A percentile compares a stretch with the other conserved stretches of the same genome.
Evolutionary conservation across 30 jellyfish, hydroid and myxozoan species (phyloP).

Genomic region (Aurelia aurita): DNA sequence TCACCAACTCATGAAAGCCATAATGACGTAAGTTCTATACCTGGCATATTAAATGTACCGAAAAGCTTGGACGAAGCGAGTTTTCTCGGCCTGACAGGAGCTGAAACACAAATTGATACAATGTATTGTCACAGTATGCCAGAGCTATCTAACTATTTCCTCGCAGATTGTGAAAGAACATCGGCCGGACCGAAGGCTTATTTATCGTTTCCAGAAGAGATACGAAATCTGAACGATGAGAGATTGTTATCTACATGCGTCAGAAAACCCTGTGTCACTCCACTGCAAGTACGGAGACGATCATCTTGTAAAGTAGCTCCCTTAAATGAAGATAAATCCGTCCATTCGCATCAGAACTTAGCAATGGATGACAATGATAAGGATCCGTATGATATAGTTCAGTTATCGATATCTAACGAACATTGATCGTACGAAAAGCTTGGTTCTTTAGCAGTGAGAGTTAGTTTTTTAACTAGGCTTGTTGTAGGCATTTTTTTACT

Average conservation of each 20-base stretch:
- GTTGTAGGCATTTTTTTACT: too few relatives aligned
- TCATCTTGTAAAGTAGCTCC: slow-evolving; percentile 40
- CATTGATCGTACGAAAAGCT: too few relatives aligned
- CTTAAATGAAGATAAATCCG: not conserved
- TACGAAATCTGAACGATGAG: not conserved
- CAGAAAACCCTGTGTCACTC: not conserved
- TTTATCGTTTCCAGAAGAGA: slow-evolving; percentile 21
- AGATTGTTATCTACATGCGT: not conserved
- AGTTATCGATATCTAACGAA: too few relatives aligned
- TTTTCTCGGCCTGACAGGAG: too few relatives aligned
- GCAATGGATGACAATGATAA: too few relatives aligned
- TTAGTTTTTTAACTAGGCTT: too few relatives aligned
- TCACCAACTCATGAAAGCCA: slow-evolving; percentile 42
- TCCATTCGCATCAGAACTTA: too few relatives aligned
- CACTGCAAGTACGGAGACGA: slow-evolving; percentile 15
- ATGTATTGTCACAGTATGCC: slow-evolving; percentile 65
- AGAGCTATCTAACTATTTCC: slow-evolving; percentile 17
- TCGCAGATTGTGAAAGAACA: not conserved
- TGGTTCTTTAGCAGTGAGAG: too few relatives aligned
- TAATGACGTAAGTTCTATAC: not conserved
- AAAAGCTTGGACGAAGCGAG: too few relatives aligned
- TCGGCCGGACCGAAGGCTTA: slow-evolving; percentile 17
- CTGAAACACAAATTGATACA: not conserved
- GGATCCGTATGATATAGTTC: too few relatives aligned
- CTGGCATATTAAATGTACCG: slow-evolving; percentile 1